Conservation (phyloP, 1,140 invertebrate genomes). For the Asbolus verrucosus region DNA sequence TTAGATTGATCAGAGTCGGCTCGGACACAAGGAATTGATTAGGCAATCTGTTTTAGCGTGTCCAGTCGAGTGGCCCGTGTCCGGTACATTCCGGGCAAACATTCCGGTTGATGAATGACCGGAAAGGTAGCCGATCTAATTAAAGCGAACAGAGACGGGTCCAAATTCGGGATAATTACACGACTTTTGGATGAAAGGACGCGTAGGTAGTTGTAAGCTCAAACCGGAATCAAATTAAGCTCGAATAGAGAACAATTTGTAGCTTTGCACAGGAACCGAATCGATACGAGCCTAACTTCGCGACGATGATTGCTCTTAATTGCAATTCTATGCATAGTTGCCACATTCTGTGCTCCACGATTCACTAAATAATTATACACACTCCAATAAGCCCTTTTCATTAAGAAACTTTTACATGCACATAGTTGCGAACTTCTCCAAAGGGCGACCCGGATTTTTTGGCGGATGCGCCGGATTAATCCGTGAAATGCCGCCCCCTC, state of each 20-base stretch:
- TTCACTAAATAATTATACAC: constrained; percentile 24
- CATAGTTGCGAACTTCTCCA: neutral
- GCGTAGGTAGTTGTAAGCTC: constrained; percentile 40
- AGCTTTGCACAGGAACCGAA: constrained; percentile 44
- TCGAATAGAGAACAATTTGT: constrained; percentile 50
- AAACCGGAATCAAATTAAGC: constrained; percentile 49
- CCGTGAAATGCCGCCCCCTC: too few species aligned
- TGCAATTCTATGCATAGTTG: constrained; percentile 49
- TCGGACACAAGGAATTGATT: constrained; percentile 66
- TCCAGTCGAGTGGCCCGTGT: constrained; percentile 63
- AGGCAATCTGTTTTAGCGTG: constrained; percentile 67
- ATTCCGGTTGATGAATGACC: constrained; percentile 45
- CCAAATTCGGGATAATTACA: constrained; percentile 19
- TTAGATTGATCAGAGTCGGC: constrained; percentile 66
- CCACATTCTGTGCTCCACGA: constrained; percentile 11
- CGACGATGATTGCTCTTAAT: constrained; percentile 50
- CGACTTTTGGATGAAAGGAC: constrained; percentile 29
- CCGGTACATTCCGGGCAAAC: constrained; percentile 57
- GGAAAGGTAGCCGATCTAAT: constrained; percentile 28
- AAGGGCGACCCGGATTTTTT: neutral
- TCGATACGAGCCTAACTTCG: constrained; percentile 47
- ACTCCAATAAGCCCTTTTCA: constrained; percentile 1
- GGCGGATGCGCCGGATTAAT: constrained; percentile 16
- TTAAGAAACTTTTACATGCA: constrained; percentile 10
- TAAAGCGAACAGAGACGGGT: neutral